A percentile compares a stretch with the other conserved stretches of the same genome.
phyloP scores from a whole-genome alignment of 2,797 vertebrate genomes.

The Gobionotothen gibberifrons region DNA sequence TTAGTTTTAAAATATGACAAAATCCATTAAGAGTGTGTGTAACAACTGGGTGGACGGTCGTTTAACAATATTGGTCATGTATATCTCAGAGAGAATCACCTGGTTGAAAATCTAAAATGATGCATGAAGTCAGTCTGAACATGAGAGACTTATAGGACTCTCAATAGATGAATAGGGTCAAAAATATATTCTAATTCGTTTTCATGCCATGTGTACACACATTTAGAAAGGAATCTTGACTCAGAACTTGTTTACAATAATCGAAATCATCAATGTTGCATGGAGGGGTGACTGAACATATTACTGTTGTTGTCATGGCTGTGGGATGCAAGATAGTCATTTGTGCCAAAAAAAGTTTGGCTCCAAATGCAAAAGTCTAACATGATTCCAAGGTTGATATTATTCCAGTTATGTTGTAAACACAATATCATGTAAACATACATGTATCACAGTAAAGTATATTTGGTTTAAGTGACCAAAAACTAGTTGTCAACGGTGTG shows the following conservation, averaged over 20 bases:
- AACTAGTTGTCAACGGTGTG: slow-evolving; percentile 17
- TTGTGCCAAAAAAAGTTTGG: slow-evolving; percentile 49
- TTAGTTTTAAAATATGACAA: slow-evolving; percentile 24
- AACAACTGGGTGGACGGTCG: slow-evolving; percentile 9
- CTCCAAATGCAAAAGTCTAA: slow-evolving; percentile 3
- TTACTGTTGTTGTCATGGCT: slow-evolving; percentile 43
- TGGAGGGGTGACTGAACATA: slow-evolving; percentile 35
- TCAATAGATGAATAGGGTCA: neutral
- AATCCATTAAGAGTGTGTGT: slow-evolving; percentile 27
- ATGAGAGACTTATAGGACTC: slow-evolving; percentile 6
- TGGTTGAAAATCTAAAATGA: neutral
- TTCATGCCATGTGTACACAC: slow-evolving; percentile 42
- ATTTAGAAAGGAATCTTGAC: slow-evolving; percentile 17
- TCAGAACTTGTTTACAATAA: slow-evolving; percentile 27
- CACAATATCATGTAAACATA: slow-evolving; percentile 21
- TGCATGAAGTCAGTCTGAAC: slow-evolving; percentile 18
- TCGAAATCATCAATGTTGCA: slow-evolving; percentile 45
- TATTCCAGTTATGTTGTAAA: slow-evolving; percentile 6
- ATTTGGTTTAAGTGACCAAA: slow-evolving; percentile 37
- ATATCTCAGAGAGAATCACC: neutral
- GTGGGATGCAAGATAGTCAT: slow-evolving; percentile 42
- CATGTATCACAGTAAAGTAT: slow-evolving; percentile 1
- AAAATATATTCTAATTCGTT: slow-evolving; percentile 23
- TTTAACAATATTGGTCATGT: neutral
- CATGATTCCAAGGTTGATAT: slow-evolving; percentile 5